Evolutionary conservation across 1,140 invertebrate genomes (phyloP), one percentile per base, ranked within the genome.

Genomic region (Saccostrea echinata): DNA sequence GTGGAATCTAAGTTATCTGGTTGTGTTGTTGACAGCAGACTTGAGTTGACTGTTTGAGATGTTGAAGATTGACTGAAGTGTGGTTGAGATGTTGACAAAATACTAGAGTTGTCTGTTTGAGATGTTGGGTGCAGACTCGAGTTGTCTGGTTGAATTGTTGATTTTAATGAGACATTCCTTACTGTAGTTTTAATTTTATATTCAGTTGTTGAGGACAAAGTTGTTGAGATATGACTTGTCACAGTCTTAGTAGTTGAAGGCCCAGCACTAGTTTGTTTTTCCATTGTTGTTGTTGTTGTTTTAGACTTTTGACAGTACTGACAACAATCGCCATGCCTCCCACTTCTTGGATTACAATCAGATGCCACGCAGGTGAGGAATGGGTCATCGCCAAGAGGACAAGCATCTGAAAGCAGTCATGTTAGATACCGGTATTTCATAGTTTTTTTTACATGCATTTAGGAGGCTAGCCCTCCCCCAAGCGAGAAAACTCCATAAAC

Each of bases 321-420:
- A 76, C 68, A 76, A 76, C 68, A 76, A 30, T 76, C 68, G 0
- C 68, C 68, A 76, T 30, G 68, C 16, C 68, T 27, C 13, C 68
- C 68, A 33, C 68, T 76, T 9, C 27, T 27, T 76, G 24, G 24
- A 16, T 30, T 30, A 76, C 68, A 76, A 30, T 76, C 68, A 30
- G 68, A 76, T 27, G 12, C 11, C 16, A 27, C 24, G 33, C 68
- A 76, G 27, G 68, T 76, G 11, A 76, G 24, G 27, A 76, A 76
- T 2, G 68, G 68, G 68, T 76, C 68, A 76, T 76, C 68, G 3
- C 68, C 68, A 76, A 30, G 68, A 2, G 68, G 68, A 76, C 68
- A 76, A 11, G 13, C 27, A 33, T 76, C 68, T 76, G 27, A 30
- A 30, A 30, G 8, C 11, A 21, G 12, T 8, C 64, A 68, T n/a